Evolutionary conservation across 2,113 vertebrate genomes (phyloP).

Genomic region (Psittacula cyanocephala): DNA sequence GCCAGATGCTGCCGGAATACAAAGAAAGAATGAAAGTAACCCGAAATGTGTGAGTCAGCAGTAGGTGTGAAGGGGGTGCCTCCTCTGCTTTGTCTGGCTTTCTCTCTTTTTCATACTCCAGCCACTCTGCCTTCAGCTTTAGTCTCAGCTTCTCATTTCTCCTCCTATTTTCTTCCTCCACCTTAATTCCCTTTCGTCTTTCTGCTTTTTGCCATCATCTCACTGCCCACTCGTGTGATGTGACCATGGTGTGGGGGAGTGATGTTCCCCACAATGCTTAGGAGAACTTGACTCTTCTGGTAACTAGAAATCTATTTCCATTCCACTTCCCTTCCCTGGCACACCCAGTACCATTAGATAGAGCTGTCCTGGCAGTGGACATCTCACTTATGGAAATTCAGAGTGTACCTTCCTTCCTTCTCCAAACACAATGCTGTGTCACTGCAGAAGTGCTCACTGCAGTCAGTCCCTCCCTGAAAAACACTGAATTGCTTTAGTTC

Average conservation of each 20-base stretch:
- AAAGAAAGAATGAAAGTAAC: constrained; percentile 33
- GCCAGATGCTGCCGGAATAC: constrained; percentile 39
- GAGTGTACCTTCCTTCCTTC: neutral
- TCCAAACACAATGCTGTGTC: neutral
- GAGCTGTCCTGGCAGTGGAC: neutral
- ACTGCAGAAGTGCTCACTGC: neutral
- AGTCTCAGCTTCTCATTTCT: neutral
- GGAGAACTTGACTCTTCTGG: neutral
- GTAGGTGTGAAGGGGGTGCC: constrained; percentile 39
- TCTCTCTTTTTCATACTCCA: neutral
- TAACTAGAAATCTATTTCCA: neutral
- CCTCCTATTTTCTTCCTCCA: neutral
- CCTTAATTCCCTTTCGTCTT: neutral
- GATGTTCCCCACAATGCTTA: neutral
- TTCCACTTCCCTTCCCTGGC: neutral
- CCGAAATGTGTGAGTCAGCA: constrained; percentile 37
- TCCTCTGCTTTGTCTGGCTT: constrained; percentile 17
- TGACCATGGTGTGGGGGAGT: neutral
- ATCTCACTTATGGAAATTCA: neutral
- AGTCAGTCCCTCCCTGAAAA: constrained; percentile 17
- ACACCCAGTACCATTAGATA: neutral
- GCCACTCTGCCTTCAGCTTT: neutral
- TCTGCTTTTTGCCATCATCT: neutral
- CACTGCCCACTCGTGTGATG: neutral
- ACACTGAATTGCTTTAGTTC: constrained; percentile 3